phyloP scores from a whole-genome alignment of 1,140 invertebrate species.

The Ruditapes philippinarum region DNA sequence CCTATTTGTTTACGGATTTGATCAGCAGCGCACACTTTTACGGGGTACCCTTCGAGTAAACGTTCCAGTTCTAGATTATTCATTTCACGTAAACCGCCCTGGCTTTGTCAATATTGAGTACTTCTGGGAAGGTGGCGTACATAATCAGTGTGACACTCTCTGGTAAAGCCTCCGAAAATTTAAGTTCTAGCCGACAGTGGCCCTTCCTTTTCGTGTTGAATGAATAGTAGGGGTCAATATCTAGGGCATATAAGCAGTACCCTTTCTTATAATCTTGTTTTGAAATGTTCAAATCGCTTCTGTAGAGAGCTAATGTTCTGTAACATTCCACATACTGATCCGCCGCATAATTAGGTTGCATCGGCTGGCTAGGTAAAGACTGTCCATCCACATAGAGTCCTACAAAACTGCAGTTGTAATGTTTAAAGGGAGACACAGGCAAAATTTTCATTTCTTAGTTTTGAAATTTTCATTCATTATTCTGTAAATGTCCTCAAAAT shows the following conservation, averaged over 20 bases:
- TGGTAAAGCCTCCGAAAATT: constrained; percentile 9
- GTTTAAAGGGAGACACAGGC: too few species aligned
- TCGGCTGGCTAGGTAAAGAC: not conserved
- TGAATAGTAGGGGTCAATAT: not conserved
- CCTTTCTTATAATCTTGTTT: not conserved
- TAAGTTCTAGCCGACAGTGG: constrained; percentile 1
- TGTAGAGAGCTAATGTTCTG: not conserved
- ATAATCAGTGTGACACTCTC: constrained; percentile 8
- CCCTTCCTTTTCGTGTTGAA: constrained; percentile 27
- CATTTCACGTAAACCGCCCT: not conserved
- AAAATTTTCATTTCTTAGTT: too few species aligned
- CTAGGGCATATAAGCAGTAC: not conserved
- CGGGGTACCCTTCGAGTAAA: not conserved
- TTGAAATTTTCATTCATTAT: too few species aligned
- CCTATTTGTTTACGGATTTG: not conserved
- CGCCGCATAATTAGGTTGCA: constrained; percentile 1
- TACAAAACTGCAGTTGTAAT: not conserved
- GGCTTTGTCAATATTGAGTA: constrained; percentile 3
- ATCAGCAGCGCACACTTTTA: not conserved
- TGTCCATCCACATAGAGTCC: constrained; percentile 34
- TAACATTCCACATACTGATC: constrained; percentile 3
- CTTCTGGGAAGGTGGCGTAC: not conserved
- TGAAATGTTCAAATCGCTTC: not conserved
- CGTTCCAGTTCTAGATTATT: not conserved
- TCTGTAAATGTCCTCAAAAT: too few species aligned